Evolutionary conservation across 2,113 vertebrate species (phyloP), one percentile per base, ranked within the genome.

Genomic region (Zosterops pallidus): DNA sequence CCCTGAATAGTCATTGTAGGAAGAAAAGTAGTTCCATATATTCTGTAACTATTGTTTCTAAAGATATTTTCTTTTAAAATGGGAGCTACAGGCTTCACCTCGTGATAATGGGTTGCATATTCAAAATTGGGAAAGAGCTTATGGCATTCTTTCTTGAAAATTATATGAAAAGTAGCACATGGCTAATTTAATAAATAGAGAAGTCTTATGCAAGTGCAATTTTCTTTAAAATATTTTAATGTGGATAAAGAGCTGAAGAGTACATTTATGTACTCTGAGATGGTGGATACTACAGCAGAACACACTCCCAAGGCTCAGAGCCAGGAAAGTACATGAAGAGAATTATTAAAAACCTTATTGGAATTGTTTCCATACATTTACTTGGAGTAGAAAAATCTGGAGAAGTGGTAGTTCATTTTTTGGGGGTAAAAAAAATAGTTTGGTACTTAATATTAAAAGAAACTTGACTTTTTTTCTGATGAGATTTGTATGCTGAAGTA

Each of bases 151-250:
- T 74, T 86, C 72, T 49, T 31, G 37, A 86, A 91, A 71, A 93
- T 52, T 0, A 31, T 86, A 62, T 26, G 91, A 52, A 95, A 96
- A 95, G 6, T 83, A 25, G 44, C 41, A 84, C 28, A 44, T 62
- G 35, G 64, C 57, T 95, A 93, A 76, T 91, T 75, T 90, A 96
- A 93, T 95, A 72, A 86, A 74, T 55, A 52, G 9, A 96, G 57
- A 22, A 72, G 28, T 92, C 71, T 82, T 95, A 88, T 86, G 29
- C 52, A 95, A 95, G 78, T 69, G 20, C 29, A 70, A 28, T 89
- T 96, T 55, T 95, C 26, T 70, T 74, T 57, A 35, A 96, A 96
- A 95, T 94, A 25, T 82, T 29, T 92, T 96, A 78, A 82, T 44
- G 31, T 80, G 24, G 9, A 33, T 60, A 60, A n/a, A 67, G 19